Base-by-base conservation (phyloP, 2,888 invertebrate genomes). In the Ferrisia virgata region DNA sequence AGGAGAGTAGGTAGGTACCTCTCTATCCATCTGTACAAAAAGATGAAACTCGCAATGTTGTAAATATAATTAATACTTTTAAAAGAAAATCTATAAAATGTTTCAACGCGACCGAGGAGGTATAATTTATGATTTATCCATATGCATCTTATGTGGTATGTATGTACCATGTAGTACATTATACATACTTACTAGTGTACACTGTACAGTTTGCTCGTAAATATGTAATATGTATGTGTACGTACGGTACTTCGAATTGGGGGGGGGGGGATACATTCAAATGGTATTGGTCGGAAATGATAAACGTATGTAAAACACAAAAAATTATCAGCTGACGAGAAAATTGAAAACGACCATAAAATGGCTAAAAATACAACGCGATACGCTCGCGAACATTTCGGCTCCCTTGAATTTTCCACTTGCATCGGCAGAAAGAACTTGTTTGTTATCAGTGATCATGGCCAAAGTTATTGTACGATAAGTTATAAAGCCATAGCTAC, bases 101-200 rank as follows among this genome's bases (percentile, higher is more conserved):
- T 76, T 76, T 76, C 72, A 76, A 76, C 72, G 72, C 72, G 72
- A 53, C 22, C 53, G 11, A 4, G 3, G 18, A 76, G n/a, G 18
- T 36, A 76, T 76, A 76, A 76, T 76, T 76, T 76, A 76, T 76
- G 72, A 76, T 76, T 76, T 36, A 76, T 76, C 18, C n/a, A n/a
- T 40, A 9, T 13, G 11, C 13, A 40, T 40, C n/a, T n/a, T n/a
- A n/a, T n/a, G n/a, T 8, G 15, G 43, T 43, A n/a, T n/a, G 22
- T 53, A 53, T 18, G 18, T 53, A 22, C 53, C 53, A n/a, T n/a
- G n/a, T 53, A 18, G n/a, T 47, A 47, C 15, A 3, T n/a, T n/a
- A 53, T 22, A 8, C 11, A 18, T 22, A 53, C 6, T 22, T 9
- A 47, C n/a, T n/a, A n/a, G n/a, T n/a, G n/a, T n/a, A n/a, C n/a